Conservation (phyloP, 2,113 vertebrate genomes). For the Tragulus kanchil region DNA sequence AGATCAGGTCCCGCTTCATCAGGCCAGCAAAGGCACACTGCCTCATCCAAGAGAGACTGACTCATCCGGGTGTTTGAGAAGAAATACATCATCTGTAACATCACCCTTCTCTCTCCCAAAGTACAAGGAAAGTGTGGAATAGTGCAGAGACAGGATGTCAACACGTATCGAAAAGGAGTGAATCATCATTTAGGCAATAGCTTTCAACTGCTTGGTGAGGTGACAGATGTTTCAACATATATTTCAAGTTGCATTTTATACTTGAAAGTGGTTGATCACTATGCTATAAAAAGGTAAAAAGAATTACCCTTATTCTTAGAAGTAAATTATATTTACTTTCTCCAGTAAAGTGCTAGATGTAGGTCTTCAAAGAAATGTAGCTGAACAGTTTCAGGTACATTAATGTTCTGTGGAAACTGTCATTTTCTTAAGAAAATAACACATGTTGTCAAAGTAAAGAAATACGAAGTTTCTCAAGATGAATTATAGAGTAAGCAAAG, state of each 20-base stretch:
- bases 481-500: not conserved
- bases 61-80: not conserved
- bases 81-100: not conserved
- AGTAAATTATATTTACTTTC: constrained; percentile 21
- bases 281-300: not conserved
- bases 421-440: not conserved
- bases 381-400: not conserved
- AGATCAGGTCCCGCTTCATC: not conserved
- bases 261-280: not conserved
- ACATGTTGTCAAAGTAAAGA: not conserved
- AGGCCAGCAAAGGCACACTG: not conserved
- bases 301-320: not conserved
- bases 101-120: not conserved
- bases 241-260: constrained; percentile 32
- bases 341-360: not conserved
- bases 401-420: not conserved
- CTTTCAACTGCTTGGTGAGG: not conserved
- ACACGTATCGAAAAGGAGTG: not conserved
- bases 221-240: constrained; percentile 4
- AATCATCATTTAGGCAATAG: not conserved
- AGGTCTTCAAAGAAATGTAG: constrained; percentile 19
- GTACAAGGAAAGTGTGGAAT: not conserved
- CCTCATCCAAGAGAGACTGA: not conserved
- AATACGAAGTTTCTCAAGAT: not conserved
- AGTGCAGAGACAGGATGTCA: not conserved